These are phyloP conservation scores for Orientallactaga bullata DNA, from an alignment of 2,113 vertebrate species.

Conservation along the genomic window DNA sequence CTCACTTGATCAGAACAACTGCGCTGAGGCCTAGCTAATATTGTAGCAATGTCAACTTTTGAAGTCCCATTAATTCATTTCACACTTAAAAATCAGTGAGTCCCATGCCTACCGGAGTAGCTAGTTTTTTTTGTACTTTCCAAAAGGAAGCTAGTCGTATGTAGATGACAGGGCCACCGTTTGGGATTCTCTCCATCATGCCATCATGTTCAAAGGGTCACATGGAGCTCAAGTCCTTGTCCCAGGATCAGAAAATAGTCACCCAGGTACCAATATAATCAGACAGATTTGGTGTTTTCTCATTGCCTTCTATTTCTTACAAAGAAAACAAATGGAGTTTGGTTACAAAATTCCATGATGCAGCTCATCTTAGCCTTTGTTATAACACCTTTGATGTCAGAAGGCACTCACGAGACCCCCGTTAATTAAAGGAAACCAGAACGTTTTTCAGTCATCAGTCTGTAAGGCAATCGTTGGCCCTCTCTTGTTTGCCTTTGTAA, in stretches of 20 bases:
- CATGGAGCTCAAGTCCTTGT: neutral
- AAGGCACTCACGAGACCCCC: neutral
- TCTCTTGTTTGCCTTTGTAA: slow-evolving; percentile 48
- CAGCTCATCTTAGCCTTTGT: neutral
- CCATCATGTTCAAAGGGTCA: neutral
- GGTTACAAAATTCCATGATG: slow-evolving; percentile 51
- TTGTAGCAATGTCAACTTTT: neutral
- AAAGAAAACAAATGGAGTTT: slow-evolving; percentile 14
- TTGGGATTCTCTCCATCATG: neutral
- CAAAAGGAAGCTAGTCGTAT: neutral
- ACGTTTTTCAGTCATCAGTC: neutral
- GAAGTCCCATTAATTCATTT: neutral
- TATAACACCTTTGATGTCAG: neutral
- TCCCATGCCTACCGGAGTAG: neutral
- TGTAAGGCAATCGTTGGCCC: neutral
- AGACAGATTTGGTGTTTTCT: neutral
- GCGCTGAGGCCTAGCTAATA: too few relatives aligned
- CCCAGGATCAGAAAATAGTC: neutral
- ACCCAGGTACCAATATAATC: neutral
- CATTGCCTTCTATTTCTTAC: neutral
- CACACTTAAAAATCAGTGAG: neutral
- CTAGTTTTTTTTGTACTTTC: neutral
- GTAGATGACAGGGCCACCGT: neutral
- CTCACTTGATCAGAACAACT: neutral
- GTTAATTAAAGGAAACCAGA: neutral